Percentiles rank a stretch among this genome's conserved stretches.
Conservation (phyloP, 2,113 vertebrate genomes). For the Tetraodon nigroviridis region DNA sequence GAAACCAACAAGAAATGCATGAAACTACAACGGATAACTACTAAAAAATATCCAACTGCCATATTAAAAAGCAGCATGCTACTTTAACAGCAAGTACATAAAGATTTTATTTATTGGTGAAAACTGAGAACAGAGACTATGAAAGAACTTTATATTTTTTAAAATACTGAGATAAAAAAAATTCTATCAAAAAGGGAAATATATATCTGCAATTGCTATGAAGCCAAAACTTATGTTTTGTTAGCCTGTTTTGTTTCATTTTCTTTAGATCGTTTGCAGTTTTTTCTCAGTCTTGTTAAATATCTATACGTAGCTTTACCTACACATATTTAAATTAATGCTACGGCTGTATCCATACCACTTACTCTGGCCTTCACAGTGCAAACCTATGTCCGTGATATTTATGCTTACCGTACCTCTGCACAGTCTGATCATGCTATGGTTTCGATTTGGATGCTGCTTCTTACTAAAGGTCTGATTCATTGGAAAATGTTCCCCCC, state of each 20-base stretch:
- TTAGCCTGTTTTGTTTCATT: conserved; percentile 37
- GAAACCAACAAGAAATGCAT: conserved; percentile 83
- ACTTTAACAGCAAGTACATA: conserved; percentile 73
- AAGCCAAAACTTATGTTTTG: conserved; percentile 73
- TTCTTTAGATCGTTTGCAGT: not conserved
- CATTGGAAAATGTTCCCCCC: conserved; percentile 39
- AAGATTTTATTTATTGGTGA: conserved; percentile 79
- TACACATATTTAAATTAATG: conserved; percentile 40
- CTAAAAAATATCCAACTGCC: conserved; percentile 77
- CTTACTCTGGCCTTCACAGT: conserved; percentile 51
- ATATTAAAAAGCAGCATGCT: conserved; percentile 82
- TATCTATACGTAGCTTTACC: conserved; percentile 53
- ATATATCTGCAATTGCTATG: conserved; percentile 77
- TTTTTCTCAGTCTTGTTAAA: conserved; percentile 42
- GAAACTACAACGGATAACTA: conserved; percentile 78
- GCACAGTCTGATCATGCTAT: conserved; percentile 42
- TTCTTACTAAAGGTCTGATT: conserved; percentile 46
- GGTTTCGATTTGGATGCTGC: conserved; percentile 58
- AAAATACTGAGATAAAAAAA: conserved; percentile 77
- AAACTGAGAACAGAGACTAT: conserved; percentile 76
- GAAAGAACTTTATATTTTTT: conserved; percentile 83
- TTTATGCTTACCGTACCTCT: conserved; percentile 40
- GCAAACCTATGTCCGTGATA: conserved; percentile 35
- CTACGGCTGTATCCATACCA: conserved; percentile 37
- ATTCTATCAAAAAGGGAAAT: conserved; percentile 71